Conservation (phyloP, 2,113 vertebrate species). For the Oncorhynchus masou region DNA sequence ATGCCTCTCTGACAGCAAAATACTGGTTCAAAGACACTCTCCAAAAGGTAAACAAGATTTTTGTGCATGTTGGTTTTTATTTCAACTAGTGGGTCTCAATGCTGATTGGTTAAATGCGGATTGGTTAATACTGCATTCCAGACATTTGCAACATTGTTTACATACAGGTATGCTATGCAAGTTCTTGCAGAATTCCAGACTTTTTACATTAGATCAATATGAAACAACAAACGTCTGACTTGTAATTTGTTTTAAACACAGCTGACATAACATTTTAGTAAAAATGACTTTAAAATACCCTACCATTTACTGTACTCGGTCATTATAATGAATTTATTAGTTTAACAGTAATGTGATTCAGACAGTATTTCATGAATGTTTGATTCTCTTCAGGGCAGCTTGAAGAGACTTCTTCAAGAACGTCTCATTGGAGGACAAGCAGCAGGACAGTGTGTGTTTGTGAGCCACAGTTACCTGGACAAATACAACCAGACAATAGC, state of each 20-base stretch:
- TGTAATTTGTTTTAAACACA: neutral
- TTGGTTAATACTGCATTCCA: too few relatives aligned
- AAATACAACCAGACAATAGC: conserved; percentile 3
- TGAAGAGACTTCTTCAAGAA: conserved; percentile 86
- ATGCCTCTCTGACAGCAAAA: too few relatives aligned
- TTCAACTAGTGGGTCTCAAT: too few relatives aligned
- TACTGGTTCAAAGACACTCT: neutral
- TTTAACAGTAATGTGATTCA: neutral
- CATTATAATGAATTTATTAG: neutral
- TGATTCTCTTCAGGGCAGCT: conserved; percentile 77
- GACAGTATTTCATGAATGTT: conserved; percentile 20
- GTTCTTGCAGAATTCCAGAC: neutral
- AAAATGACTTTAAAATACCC: neutral
- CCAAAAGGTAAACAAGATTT: too few relatives aligned
- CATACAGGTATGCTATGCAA: too few relatives aligned
- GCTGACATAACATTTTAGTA: neutral
- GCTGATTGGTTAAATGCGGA: too few relatives aligned
- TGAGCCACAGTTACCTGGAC: conserved; percentile 78
- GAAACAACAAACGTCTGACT: neutral
- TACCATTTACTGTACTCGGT: neutral
- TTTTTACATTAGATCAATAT: neutral
- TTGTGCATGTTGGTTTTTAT: too few relatives aligned
- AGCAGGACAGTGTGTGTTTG: conserved; percentile 69
- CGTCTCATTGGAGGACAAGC: conserved; percentile 71
- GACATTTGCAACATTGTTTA: too few relatives aligned